Base-by-base conservation (phyloP, 2,888 invertebrate species). In the Meiosimyza decipiens region DNA sequence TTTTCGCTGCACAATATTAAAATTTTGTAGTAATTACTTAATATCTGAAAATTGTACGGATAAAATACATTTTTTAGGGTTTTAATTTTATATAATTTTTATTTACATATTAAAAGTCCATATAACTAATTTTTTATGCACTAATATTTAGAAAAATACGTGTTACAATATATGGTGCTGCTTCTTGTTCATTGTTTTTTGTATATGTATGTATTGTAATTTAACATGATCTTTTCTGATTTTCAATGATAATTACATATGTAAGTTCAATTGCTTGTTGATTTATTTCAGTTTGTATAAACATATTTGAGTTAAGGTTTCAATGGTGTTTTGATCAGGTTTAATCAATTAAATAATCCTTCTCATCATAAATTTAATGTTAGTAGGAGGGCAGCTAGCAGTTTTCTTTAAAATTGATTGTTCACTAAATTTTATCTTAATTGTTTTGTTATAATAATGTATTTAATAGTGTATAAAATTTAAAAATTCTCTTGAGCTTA, bases 81-180 rank as follows among this genome's bases (percentile, higher is more conserved):
- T 69, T 69, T 60, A 60, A 69, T 54, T 67, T 54, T 70, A 12
- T 55, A 62, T 62, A 62, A 70, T 63, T 72, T 65, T 28, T 59
- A 67, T 72, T 72, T 72, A 67, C 72, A 67, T 72, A 62, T 67
- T 72, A 69, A 73, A 69, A 73, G 55, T 64, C 47, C 40, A 18
- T 59, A 69, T 63, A 49, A 73, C 49, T 72, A 63, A 49, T 49
- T 57, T 57, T 57, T 67, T 47, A 59, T n/a, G 7, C 28, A 69
- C 49, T 68, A 67, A 73, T 73, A 64, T 73, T 73, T 73, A 70
- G 70, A 70, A 69, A 69, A 73, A 73, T 70, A 70, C 69, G 64
- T 65, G 52, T 73, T 70, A 55, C 47, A 52, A 73, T 64, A 70
- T 65, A 55, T 65, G 59, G 64, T 52, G 16, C 47, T 62, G n/a